phyloP scores from a whole-genome alignment of 2,797 vertebrate species.

The Notolabrus celidotus region DNA sequence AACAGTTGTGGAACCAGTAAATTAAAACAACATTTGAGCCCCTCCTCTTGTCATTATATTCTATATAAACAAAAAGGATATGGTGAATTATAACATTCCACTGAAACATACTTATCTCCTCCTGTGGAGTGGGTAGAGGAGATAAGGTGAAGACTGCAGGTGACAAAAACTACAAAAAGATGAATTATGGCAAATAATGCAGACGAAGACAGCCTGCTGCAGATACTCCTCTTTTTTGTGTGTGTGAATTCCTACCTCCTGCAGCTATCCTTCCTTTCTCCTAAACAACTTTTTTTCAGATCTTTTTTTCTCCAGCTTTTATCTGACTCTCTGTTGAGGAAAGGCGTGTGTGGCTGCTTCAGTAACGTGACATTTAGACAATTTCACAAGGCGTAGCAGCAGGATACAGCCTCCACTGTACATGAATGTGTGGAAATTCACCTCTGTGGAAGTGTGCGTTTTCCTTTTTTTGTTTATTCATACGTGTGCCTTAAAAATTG shows the following conservation, averaged over 20 bases:
- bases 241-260: slow-evolving; percentile 29
- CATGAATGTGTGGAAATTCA: slow-evolving; percentile 37
- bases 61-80: slow-evolving; percentile 33
- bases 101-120: slow-evolving; percentile 43
- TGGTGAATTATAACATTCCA: slow-evolving; percentile 46
- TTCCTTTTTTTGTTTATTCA: slow-evolving; percentile 16
- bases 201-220: slow-evolving; percentile 22
- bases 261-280: slow-evolving; percentile 33
- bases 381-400: slow-evolving; percentile 48
- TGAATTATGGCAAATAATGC: slow-evolving; percentile 37
- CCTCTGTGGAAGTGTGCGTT: slow-evolving; percentile 1
- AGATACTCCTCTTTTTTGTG: slow-evolving; percentile 19
- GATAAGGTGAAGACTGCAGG: slow-evolving; percentile 49
- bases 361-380: slow-evolving; percentile 72
- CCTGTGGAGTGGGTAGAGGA: slow-evolving; percentile 31
- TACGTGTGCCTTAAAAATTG: slow-evolving; percentile 40
- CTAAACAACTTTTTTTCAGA: slow-evolving; percentile 28
- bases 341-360: slow-evolving; percentile 59
- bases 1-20: slow-evolving; percentile 23
- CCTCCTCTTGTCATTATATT: slow-evolving; percentile 11
- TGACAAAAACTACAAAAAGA: slow-evolving; percentile 27
- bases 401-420: slow-evolving; percentile 47
- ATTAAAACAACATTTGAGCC: slow-evolving; percentile 19
- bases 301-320: slow-evolving; percentile 31
- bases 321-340: slow-evolving; percentile 58